Percentiles rank a stretch among this genome's conserved stretches.
phyloP scores from a whole-genome alignment of 2,797 vertebrate genomes.

The Setipinna tenuifilis region DNA sequence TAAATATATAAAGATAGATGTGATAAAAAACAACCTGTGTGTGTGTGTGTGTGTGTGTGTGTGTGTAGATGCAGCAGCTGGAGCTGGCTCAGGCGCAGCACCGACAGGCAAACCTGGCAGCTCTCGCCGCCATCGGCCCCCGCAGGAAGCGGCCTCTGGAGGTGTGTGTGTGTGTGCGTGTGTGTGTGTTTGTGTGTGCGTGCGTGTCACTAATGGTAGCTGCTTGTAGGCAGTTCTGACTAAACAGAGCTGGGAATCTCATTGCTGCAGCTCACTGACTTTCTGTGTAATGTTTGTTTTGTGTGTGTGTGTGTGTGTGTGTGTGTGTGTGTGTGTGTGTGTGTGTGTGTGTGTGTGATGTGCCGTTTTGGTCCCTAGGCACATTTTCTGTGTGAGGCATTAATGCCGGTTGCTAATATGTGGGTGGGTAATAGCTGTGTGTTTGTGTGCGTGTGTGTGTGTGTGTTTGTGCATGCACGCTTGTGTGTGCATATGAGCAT shows the following conservation, averaged over 20 bases:
- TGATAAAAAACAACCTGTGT: too few species aligned
- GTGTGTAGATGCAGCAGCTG: constrained; percentile 84
- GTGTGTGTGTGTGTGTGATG: background rate
- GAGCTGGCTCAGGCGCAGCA: constrained; percentile 89
- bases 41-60: background rate
- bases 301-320: background rate
- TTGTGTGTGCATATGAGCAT: background rate
- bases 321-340: background rate
- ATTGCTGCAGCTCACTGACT: background rate
- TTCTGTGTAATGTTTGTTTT: background rate
- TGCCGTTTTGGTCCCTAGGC: constrained; percentile 7
- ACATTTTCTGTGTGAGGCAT: background rate
- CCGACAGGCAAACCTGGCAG: constrained; percentile 89
- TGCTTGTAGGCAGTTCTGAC: background rate
- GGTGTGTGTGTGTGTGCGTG: background rate
- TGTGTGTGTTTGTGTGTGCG: background rate
- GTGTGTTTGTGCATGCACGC: background rate
- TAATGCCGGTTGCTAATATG: constrained; percentile 17
- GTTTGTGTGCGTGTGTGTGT: constrained; percentile 32
- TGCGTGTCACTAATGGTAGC: background rate
- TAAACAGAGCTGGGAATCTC: background rate
- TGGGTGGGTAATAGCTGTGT: constrained; percentile 3
- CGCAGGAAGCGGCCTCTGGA: constrained; percentile 87
- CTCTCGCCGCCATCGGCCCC: constrained; percentile 92
- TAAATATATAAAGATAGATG: too few species aligned